Evolutionary conservation across 2,113 vertebrate genomes (phyloP), one percentile per base, ranked within the genome.

Genomic region (Pachyramphus minor): DNA sequence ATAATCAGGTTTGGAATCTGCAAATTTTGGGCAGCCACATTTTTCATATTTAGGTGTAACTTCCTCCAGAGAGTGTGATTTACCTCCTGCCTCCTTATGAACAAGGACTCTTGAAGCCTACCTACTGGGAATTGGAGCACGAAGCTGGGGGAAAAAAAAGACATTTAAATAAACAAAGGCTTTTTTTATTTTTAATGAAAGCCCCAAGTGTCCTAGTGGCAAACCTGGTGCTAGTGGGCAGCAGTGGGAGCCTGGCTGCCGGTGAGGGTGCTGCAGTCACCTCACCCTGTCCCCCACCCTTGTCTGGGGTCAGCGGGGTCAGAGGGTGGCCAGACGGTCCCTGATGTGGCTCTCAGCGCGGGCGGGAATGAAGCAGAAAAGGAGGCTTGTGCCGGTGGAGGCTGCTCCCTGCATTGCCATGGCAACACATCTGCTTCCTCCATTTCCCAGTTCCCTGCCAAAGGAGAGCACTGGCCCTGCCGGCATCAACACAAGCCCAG

Each of bases 351-450:
- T 59, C 81, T 50, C 73, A 42, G 22, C 4, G 1, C 14, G 5
- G 55, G 42, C 45, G 49, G 68, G 47, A 69, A 45, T 12, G 5
- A 0, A 0, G 42, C 59, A 73, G 72, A 81, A 92, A 77, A 76
- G 39, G 41, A 52, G 12, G 21, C 31, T 50, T 82, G 78, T 80
- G 92, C 35, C 1, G 14, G 23, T 11, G 45, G 66, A 4, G 4
- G 60, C 68, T 35, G 75, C 88, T 90, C 72, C 62, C 78, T 28
- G 55, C 55, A 35, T 80, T 49, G 77, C 89, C 66, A 75, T 60
- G 56, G 78, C 66, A 95, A 95, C 90, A 72, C 87, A 67, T 49
- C 94, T 95, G 83, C 71, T 92, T 90, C 94, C 86, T 92, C 85
- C 53, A 79, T 77, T 93, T 85, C 75, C 66, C 53, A 2, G 5